Evolutionary conservation across 2,888 invertebrate species (phyloP).

Genomic region (Bedellia somnulentella): DNA sequence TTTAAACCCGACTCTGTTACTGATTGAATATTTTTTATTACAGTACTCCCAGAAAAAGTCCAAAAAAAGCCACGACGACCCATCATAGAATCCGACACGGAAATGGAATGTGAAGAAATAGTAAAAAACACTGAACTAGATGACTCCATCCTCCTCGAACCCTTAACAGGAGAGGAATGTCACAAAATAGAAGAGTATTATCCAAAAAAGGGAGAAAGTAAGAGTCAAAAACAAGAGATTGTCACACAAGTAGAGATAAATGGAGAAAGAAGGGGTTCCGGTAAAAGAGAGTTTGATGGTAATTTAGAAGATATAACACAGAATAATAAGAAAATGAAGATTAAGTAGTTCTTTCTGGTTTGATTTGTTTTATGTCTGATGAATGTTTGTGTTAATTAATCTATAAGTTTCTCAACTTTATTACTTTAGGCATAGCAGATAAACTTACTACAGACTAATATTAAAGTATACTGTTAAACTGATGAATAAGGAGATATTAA

Average conservation of each 20-base stretch:
- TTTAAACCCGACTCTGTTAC: too few relatives aligned
- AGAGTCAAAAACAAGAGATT: slow-evolving; percentile 15
- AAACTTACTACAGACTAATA: too few relatives aligned
- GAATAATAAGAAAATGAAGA: too few relatives aligned
- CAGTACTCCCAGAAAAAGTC: neutral
- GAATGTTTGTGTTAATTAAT: too few relatives aligned
- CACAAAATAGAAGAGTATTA: slow-evolving; percentile 47
- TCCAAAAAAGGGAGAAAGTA: slow-evolving; percentile 17
- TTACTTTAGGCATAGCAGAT: too few relatives aligned
- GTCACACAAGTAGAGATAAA: slow-evolving; percentile 5
- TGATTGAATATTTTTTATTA: too few relatives aligned
- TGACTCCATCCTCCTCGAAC: slow-evolving; percentile 27
- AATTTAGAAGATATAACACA: neutral
- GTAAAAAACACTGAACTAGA: slow-evolving; percentile 27
- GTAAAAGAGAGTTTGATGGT: slow-evolving; percentile 17
- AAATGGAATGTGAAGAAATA: slow-evolving; percentile 14
- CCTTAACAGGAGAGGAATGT: slow-evolving; percentile 27
- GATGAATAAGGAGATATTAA: too few relatives aligned
- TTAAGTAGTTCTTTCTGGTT: too few relatives aligned
- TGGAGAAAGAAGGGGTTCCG: slow-evolving; percentile 11
- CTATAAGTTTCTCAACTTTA: too few relatives aligned
- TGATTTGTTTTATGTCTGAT: too few relatives aligned
- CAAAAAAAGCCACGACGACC: slow-evolving; percentile 13
- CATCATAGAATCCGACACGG: slow-evolving; percentile 30
- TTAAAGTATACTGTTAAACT: too few relatives aligned